Percentiles rank a stretch among this genome's conserved stretches.
These are phyloP conservation scores for Anoplolepis gracilipes DNA, from an alignment of 1,140 invertebrate genomes.

Conservation along the genomic window DNA sequence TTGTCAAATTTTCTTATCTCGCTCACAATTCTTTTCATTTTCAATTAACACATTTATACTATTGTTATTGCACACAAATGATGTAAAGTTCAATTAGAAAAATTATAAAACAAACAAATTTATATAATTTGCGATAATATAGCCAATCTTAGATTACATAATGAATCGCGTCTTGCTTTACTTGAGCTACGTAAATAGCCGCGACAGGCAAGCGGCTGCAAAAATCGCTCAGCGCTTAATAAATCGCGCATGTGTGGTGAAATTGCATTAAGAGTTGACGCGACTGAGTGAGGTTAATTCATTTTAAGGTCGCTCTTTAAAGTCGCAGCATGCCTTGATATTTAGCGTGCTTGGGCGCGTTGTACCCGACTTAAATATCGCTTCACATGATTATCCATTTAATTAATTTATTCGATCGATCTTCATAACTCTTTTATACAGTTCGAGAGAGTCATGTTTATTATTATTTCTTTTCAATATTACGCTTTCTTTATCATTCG, in stretches of 20 bases:
- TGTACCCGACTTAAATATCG: slow-evolving; percentile 17
- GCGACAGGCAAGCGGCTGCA: slow-evolving; percentile 33
- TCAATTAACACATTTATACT: no score
- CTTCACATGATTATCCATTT: slow-evolving; percentile 34
- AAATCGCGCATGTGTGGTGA: slow-evolving; percentile 60
- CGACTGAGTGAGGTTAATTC: slow-evolving; percentile 72
- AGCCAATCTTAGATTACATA: slow-evolving; percentile 25
- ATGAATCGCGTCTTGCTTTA: slow-evolving; percentile 15
- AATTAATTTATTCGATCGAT: slow-evolving; percentile 56
- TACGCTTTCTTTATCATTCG: neutral
- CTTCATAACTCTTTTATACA: neutral
- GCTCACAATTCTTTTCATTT: neutral
- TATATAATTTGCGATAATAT: slow-evolving; percentile 4
- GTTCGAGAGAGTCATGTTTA: neutral
- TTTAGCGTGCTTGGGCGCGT: slow-evolving; percentile 10
- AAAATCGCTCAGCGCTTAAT: slow-evolving; percentile 59
- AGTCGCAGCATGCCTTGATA: slow-evolving; percentile 55
- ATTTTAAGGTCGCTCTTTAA: slow-evolving; percentile 70
- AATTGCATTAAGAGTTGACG: slow-evolving; percentile 72
- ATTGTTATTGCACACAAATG: neutral
- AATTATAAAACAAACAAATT: neutral
- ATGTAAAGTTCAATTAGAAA: neutral
- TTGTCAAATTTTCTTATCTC: neutral
- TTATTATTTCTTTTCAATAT: neutral
- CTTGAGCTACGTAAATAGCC: slow-evolving; percentile 49